Conservation (phyloP, 2,888 invertebrate genomes). For the Busseola fusca region DNA sequence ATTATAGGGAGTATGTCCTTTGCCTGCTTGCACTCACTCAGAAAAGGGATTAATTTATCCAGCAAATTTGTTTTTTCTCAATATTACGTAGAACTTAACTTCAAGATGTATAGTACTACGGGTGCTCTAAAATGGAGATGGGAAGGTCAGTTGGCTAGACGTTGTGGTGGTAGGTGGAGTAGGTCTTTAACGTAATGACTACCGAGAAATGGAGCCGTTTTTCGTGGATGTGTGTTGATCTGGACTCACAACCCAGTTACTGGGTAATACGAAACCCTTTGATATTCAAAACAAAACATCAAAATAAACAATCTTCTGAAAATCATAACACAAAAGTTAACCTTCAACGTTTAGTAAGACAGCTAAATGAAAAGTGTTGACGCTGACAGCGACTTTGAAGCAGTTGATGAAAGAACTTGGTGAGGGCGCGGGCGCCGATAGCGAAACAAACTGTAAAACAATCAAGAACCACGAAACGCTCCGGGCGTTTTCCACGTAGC, state of each 20-base stretch:
- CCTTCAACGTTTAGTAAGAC: slow-evolving; percentile 3
- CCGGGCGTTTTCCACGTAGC: slow-evolving; percentile 64
- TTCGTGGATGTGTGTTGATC: too few species aligned
- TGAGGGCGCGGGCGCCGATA: slow-evolving; percentile 29
- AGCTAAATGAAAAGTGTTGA: slow-evolving; percentile 20
- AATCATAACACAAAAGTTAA: slow-evolving; percentile 4
- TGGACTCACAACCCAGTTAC: neutral
- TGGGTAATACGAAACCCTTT: neutral
- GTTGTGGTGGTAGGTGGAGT: too few species aligned
- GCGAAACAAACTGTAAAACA: slow-evolving; percentile 68
- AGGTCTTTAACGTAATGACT: too few species aligned
- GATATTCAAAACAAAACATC: neutral
- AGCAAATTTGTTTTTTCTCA: too few species aligned
- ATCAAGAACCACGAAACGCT: slow-evolving; percentile 67
- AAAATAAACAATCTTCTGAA: neutral
- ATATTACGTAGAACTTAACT: too few species aligned
- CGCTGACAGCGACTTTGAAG: slow-evolving; percentile 35
- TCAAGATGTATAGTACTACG: too few species aligned
- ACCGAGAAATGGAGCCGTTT: too few species aligned
- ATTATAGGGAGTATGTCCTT: too few species aligned
- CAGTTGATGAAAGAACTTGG: slow-evolving; percentile 53
- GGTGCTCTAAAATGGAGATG: too few species aligned
- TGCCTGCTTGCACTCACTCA: too few species aligned
- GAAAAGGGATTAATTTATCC: too few species aligned
- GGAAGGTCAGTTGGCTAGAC: too few species aligned